A percentile compares a stretch with the other conserved stretches of the same genome.
These are phyloP conservation scores for Cynodonichthys magdalenae DNA, from an alignment of 2,797 vertebrate genomes.

Conservation along the genomic window DNA sequence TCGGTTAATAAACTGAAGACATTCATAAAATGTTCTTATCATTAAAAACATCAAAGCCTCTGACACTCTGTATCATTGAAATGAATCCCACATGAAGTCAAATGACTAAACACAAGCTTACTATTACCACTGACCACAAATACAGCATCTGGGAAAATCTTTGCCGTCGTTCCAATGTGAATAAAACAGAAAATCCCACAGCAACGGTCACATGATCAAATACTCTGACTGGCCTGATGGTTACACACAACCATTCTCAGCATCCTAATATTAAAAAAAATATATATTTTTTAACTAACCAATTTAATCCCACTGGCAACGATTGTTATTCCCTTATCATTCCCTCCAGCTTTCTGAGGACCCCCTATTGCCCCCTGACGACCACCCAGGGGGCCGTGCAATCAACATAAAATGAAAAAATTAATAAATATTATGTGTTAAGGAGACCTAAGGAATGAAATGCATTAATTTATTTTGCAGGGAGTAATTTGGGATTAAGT, in stretches of 20 bases:
- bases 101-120: constrained; percentile 2
- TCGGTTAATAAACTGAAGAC: not conserved
- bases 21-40: not conserved
- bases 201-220: constrained; percentile 38
- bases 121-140: constrained; percentile 19
- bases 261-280: constrained; percentile 13
- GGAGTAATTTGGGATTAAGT: too few relatives aligned
- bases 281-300: too few relatives aligned
- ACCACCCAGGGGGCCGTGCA: too few relatives aligned
- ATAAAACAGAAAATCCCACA: constrained; percentile 19
- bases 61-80: not conserved
- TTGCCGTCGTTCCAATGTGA: constrained; percentile 16
- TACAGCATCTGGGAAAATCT: constrained; percentile 12
- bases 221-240: constrained; percentile 12
- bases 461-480: too few relatives aligned
- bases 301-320: too few relatives aligned
- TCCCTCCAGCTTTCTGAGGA: too few relatives aligned
- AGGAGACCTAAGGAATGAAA: too few relatives aligned
- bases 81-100: constrained; percentile 9
- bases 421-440: too few relatives aligned
- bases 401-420: too few relatives aligned
- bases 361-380: too few relatives aligned
- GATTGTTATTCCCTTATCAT: too few relatives aligned
- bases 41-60: constrained; percentile 4
- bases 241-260: constrained; percentile 34